These are phyloP conservation scores for Astreopora myriophthalma DNA, from an alignment of 64 coral and sea anemone species.

Conservation along the genomic window DNA sequence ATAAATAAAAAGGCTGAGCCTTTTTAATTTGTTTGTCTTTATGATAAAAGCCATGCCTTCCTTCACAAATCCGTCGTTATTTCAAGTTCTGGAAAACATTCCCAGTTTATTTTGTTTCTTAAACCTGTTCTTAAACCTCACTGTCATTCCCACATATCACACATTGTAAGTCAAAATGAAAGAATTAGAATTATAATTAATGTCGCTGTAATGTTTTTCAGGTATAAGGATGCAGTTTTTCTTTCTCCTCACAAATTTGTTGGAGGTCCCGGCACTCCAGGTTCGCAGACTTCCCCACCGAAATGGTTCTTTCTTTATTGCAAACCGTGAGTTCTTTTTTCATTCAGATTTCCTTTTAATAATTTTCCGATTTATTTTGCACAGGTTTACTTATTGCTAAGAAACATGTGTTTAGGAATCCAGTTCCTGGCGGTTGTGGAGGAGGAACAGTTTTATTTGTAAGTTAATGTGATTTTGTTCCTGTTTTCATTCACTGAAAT, in stretches of 20 bases:
- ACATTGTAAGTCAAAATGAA: too few species aligned
- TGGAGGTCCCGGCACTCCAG: constrained; percentile 92
- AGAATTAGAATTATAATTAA: not conserved
- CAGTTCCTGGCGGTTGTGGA: constrained; percentile 88
- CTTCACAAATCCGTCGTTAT: too few species aligned
- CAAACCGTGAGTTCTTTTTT: not conserved
- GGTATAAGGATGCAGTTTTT: constrained; percentile 82
- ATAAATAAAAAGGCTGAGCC: too few species aligned
- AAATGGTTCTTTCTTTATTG: not conserved
- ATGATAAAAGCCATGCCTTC: too few species aligned
- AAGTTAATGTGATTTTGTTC: constrained; percentile 11
- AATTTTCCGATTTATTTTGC: not conserved
- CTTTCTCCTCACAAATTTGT: constrained; percentile 98
- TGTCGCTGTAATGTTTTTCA: not conserved
- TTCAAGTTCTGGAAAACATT: too few species aligned
- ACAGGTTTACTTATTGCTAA: constrained; percentile 92
- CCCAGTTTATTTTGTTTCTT: too few species aligned
- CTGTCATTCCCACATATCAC: too few species aligned
- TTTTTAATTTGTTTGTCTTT: too few species aligned
- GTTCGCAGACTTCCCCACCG: constrained; percentile 33
- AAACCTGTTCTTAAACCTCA: too few species aligned
- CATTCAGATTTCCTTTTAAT: too few species aligned
- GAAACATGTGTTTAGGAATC: constrained; percentile 83
- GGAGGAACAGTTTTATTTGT: constrained; percentile 96
- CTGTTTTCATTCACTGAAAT: not conserved